phyloP scores from a whole-genome alignment of 2,888 invertebrate genomes.

The Cerastis leucographa region DNA sequence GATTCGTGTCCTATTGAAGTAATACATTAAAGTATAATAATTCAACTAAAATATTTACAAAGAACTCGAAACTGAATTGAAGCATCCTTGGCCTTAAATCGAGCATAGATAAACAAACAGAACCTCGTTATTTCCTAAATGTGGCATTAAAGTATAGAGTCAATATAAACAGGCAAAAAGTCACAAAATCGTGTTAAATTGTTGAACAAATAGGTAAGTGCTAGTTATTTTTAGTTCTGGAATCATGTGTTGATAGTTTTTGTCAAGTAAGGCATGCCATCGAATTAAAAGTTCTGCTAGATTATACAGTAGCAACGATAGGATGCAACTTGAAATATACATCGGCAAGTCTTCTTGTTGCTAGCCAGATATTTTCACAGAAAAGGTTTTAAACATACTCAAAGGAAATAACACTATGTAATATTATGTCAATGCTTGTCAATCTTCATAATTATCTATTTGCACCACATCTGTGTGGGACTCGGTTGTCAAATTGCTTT shows the following conservation, averaged over 20 bases:
- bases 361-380: no score
- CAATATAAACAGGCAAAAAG: slow-evolving; percentile 48
- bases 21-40: neutral
- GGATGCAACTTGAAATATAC: neutral
- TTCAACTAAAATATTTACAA: slow-evolving; percentile 30
- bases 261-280: neutral
- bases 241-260: slow-evolving; percentile 15
- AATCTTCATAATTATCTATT: slow-evolving; percentile 16
- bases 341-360: neutral
- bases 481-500: slow-evolving; percentile 17
- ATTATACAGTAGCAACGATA: neutral
- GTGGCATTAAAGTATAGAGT: slow-evolving; percentile 36
- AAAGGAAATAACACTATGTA: slow-evolving; percentile 8
- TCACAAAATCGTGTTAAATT: slow-evolving; percentile 46
- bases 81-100: slow-evolving; percentile 61
- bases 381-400: neutral
- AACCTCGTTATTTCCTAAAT: slow-evolving; percentile 33
- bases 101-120: slow-evolving; percentile 42
- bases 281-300: neutral
- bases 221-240: slow-evolving; percentile 19
- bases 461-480: neutral
- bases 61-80: slow-evolving; percentile 9
- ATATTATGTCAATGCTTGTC: neutral
- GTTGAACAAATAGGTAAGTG: slow-evolving; percentile 34
- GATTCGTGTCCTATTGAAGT: neutral